Conservation (phyloP, 2,888 invertebrate genomes). For the Thymelicus lineola region DNA sequence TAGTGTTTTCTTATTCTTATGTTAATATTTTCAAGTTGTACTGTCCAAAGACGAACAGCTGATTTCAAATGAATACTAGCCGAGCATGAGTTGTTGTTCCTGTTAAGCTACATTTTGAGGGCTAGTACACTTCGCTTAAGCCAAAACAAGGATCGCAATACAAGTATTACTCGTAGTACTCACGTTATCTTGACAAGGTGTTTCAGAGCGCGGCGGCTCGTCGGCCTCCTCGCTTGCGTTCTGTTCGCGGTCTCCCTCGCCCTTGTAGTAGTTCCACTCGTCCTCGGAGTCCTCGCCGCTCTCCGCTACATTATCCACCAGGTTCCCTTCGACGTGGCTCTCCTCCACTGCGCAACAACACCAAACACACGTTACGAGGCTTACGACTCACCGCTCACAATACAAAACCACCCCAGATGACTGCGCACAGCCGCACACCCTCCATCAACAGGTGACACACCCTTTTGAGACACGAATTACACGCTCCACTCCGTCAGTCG, state of each 20-base stretch:
- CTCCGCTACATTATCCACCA: slow-evolving; percentile 90
- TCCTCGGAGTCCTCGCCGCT: slow-evolving; percentile 92
- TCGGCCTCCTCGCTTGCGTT: slow-evolving; percentile 86
- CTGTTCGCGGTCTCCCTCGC: slow-evolving; percentile 86
- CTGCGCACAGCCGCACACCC: slow-evolving; percentile 48
- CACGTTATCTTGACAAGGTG: slow-evolving; percentile 80
- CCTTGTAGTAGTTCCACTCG: slow-evolving; percentile 94
- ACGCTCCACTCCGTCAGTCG: not conserved
- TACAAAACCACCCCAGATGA: slow-evolving; percentile 34
- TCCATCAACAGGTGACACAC: slow-evolving; percentile 81
- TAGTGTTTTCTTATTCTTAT: no score
- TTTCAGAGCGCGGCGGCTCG: slow-evolving; percentile 77
- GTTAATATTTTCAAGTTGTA: not conserved
- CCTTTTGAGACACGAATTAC: slow-evolving; percentile 51
- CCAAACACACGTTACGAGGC: slow-evolving; percentile 51
- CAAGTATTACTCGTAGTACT: slow-evolving; percentile 46
- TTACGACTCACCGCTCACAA: slow-evolving; percentile 32
- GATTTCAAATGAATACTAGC: not conserved
- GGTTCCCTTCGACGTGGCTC: slow-evolving; percentile 78
- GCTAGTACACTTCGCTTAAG: no score
- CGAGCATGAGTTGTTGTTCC: not conserved
- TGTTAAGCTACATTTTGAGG: no score
- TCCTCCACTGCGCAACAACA: slow-evolving; percentile 72
- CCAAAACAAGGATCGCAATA: no score
- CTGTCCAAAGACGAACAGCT: not conserved